A percentile compares a stretch with the other conserved stretches of the same genome.
These are phyloP conservation scores for Cladorhizidae sp. DNA, from an alignment of 37 sponge, comb jelly and placozoan genomes.

Conservation along the genomic window DNA sequence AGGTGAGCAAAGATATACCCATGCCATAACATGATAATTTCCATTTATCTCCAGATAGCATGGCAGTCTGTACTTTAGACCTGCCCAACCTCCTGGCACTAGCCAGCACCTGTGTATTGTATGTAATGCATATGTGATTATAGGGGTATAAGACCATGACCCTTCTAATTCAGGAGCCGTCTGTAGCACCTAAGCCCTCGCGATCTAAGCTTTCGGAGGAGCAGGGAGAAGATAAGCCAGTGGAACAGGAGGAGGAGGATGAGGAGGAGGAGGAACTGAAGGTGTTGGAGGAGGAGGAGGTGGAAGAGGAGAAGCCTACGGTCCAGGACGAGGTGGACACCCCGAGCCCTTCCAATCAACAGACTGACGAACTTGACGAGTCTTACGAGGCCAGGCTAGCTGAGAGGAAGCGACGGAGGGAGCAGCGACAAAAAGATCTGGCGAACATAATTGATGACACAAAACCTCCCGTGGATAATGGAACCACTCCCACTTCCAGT, in stretches of 20 bases:
- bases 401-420: slow-evolving; percentile 41
- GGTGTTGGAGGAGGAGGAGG: neutral
- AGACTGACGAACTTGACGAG: slow-evolving; percentile 23
- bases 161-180: no score
- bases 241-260: neutral
- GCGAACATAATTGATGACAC: neutral
- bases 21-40: no score
- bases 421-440: slow-evolving; percentile 34
- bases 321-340: neutral
- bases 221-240: slow-evolving; percentile 10
- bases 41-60: no score
- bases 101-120: no score
- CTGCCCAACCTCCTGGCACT: no score
- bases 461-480: slow-evolving; percentile 9
- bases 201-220: neutral
- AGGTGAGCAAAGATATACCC: no score
- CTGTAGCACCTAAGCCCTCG: neutral
- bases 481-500: neutral
- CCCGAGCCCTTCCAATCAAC: neutral
- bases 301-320: neutral
- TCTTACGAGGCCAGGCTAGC: slow-evolving; percentile 63
- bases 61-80: no score
- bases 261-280: neutral
- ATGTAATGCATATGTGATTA: no score
- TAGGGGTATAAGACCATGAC: no score